A percentile compares a stretch with the other conserved stretches of the same genome.
Evolutionary conservation across 2,888 invertebrate genomes (phyloP).

Genomic region (Xestoiulus laeticollis): DNA sequence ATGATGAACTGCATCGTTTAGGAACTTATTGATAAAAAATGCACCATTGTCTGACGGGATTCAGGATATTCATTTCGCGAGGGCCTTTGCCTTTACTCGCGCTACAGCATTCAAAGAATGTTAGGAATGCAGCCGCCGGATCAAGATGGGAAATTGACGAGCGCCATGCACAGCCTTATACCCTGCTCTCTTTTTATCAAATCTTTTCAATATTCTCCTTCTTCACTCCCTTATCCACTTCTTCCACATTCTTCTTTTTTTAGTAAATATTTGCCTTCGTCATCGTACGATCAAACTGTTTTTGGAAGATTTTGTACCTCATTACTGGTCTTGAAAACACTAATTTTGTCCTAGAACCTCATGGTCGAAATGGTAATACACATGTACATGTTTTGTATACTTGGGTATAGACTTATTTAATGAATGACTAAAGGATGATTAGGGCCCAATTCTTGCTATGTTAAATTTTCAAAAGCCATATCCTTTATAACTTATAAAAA

Average conservation of each 20-base stretch:
- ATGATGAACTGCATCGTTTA: conserved; percentile 29
- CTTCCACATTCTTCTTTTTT: not conserved
- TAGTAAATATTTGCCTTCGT: not conserved
- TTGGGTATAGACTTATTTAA: no score
- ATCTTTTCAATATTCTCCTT: not conserved
- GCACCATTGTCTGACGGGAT: not conserved
- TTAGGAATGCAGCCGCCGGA: not conserved
- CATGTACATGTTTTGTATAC: no score
- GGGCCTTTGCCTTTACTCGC: not conserved
- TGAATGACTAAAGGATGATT: no score
- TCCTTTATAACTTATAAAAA: no score
- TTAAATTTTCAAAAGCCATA: no score
- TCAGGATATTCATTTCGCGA: not conserved
- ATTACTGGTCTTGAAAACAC: no score
- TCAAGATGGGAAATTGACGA: conserved; percentile 32
- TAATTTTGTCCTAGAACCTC: no score
- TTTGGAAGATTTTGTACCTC: no score
- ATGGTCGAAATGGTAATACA: no score
- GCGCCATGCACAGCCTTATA: not conserved
- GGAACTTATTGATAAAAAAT: conserved; percentile 28
- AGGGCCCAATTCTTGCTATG: no score
- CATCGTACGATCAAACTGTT: not conserved
- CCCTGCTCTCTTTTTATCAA: not conserved
- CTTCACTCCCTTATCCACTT: not conserved
- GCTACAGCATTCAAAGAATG: not conserved